These are phyloP conservation scores for Zonitis immaculata DNA, from an alignment of 2,888 invertebrate species.

Conservation along the genomic window DNA sequence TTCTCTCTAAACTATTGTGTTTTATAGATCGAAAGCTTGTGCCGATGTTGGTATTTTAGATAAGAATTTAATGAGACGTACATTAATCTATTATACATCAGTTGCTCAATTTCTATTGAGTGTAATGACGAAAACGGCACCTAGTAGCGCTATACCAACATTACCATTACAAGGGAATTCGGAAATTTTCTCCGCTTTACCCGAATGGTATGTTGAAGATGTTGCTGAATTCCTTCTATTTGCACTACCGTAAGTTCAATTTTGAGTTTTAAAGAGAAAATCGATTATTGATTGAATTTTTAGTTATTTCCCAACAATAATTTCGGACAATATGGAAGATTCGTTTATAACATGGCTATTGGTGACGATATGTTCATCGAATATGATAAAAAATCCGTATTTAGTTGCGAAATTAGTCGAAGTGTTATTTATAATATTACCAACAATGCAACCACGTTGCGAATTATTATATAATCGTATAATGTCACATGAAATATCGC, in stretches of 20 bases:
- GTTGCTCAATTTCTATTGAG: constrained; percentile 74
- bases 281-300: constrained; percentile 29
- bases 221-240: constrained; percentile 94
- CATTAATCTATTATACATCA: constrained; percentile 81
- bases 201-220: constrained; percentile 97
- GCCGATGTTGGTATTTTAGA: constrained; percentile 88
- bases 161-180: constrained; percentile 61
- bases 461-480: constrained; percentile 64
- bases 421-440: constrained; percentile 75
- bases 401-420: constrained; percentile 95
- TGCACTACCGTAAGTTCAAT: constrained; percentile 75
- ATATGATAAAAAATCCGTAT: constrained; percentile 93
- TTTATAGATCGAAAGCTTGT: constrained; percentile 86
- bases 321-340: constrained; percentile 73
- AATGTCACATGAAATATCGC: constrained; percentile 83
- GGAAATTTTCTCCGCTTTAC: constrained; percentile 80
- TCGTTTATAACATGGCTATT: constrained; percentile 84
- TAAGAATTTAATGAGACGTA: constrained; percentile 72
- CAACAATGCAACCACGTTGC: constrained; percentile 57
- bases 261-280: too few species aligned
- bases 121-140: constrained; percentile 56
- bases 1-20: too few species aligned
- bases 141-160: constrained; percentile 50
- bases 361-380: constrained; percentile 83
- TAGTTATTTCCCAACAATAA: constrained; percentile 71